These are phyloP conservation scores for Chloroceryle aenea DNA, from an alignment of 2,113 vertebrate genomes.

Conservation along the genomic window DNA sequence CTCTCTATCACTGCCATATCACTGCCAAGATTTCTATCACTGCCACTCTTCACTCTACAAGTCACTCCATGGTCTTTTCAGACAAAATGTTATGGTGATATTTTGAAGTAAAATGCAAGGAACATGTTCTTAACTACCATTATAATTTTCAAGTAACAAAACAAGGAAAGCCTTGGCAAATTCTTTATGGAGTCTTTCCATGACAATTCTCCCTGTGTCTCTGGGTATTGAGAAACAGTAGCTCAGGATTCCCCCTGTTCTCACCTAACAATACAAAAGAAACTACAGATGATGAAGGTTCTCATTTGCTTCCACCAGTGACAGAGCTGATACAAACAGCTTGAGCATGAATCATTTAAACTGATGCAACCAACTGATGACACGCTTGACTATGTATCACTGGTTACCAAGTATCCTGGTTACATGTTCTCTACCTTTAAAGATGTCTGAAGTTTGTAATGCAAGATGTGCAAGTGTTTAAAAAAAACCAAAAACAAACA, in stretches of 20 bases:
- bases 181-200: not conserved
- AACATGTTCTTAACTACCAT: not conserved
- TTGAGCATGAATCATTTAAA: not conserved
- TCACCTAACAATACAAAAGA: not conserved
- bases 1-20: too few species aligned
- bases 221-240: not conserved
- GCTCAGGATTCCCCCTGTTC: not conserved
- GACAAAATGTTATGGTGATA: not conserved
- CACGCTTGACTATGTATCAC: not conserved
- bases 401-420: not conserved
- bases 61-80: not conserved
- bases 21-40: not conserved
- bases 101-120: not conserved
- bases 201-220: not conserved
- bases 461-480: not conserved
- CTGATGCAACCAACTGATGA: not conserved
- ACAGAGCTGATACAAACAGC: not conserved
- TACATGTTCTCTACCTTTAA: not conserved
- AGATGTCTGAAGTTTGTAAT: not conserved
- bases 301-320: not conserved
- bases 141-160: not conserved
- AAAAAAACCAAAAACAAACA: not conserved
- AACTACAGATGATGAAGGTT: not conserved
- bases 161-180: not conserved
- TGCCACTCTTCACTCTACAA: not conserved